phyloP scores from a whole-genome alignment of 2,888 invertebrate species.

The Napeogenes inachia region DNA sequence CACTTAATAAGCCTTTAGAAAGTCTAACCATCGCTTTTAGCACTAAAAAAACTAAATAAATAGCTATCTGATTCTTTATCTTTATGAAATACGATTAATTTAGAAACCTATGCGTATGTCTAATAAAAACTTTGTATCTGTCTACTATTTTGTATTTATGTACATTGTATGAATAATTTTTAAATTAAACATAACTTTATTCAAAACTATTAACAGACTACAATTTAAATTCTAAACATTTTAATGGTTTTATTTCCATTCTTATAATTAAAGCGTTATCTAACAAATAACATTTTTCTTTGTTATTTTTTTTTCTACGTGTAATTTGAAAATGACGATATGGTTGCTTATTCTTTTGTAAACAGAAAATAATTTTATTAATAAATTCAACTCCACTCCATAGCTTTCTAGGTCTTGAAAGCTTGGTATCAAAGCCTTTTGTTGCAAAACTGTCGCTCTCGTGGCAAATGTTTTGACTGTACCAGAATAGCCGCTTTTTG shows the following conservation, averaged over 20 bases:
- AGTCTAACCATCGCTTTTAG: slow-evolving; percentile 8
- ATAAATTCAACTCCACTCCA: slow-evolving; percentile 38
- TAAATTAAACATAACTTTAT: too few relatives aligned
- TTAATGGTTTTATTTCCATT: too few relatives aligned
- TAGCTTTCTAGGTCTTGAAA: slow-evolving; percentile 39
- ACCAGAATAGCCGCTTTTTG: slow-evolving; percentile 69
- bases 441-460: slow-evolving; percentile 65
- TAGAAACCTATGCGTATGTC: background rate
- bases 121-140: background rate
- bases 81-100: slow-evolving; percentile 4
- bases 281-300: too few relatives aligned
- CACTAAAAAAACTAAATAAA: slow-evolving; percentile 1
- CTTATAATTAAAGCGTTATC: too few relatives aligned
- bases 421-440: slow-evolving; percentile 53
- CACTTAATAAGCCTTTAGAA: slow-evolving; percentile 14
- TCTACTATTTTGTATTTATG: background rate
- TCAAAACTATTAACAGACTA: too few relatives aligned
- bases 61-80: background rate
- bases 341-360: too few relatives aligned
- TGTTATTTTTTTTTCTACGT: too few relatives aligned
- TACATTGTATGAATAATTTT: background rate
- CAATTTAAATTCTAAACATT: too few relatives aligned
- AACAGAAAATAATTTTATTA: too few relatives aligned
- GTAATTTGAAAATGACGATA: too few relatives aligned
- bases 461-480: slow-evolving; percentile 71